A percentile compares a stretch with the other conserved stretches of the same genome.
phyloP scores from a whole-genome alignment of 2,113 vertebrate genomes.

The Sterna hirundo region DNA sequence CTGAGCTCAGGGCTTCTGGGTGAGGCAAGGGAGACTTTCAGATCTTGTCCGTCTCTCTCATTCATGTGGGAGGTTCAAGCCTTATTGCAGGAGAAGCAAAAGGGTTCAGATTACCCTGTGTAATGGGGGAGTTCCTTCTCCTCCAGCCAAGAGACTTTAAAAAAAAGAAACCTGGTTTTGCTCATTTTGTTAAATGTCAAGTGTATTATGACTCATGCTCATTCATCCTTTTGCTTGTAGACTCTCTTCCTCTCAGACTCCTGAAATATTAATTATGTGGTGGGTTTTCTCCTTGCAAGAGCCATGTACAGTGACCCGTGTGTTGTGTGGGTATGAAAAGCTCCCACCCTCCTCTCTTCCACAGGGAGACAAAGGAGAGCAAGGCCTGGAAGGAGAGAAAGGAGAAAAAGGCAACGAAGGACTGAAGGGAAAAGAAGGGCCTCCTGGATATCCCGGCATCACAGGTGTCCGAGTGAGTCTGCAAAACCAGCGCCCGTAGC shows the following conservation, averaged over 20 bases:
- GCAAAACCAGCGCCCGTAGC: background rate
- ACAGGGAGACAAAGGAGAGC: conserved; percentile 94
- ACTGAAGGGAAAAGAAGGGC: conserved; percentile 89
- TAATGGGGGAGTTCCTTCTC: conserved; percentile 19
- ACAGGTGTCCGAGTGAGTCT: conserved; percentile 89
- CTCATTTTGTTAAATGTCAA: conserved; percentile 48
- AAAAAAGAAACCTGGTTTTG: conserved; percentile 3
- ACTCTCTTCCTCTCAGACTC: conserved; percentile 38
- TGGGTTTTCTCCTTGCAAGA: background rate
- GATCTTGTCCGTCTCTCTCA: background rate
- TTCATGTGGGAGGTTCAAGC: background rate
- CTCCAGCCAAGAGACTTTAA: conserved; percentile 12
- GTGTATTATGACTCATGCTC: conserved; percentile 53
- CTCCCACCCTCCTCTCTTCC: conserved; percentile 28
- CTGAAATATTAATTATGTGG: conserved; percentile 54
- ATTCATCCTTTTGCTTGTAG: conserved; percentile 36
- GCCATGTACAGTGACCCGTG: background rate
- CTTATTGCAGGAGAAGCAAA: background rate
- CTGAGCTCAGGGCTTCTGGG: background rate
- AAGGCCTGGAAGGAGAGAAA: conserved; percentile 88
- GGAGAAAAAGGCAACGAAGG: conserved; percentile 91
- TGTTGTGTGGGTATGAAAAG: background rate
- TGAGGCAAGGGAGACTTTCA: background rate
- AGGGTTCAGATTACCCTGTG: background rate
- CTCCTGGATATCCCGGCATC: conserved; percentile 84